Percentiles rank a stretch among this genome's conserved stretches.
phyloP scores from a whole-genome alignment of 2,113 vertebrate species.

The Manacus vitellinus region DNA sequence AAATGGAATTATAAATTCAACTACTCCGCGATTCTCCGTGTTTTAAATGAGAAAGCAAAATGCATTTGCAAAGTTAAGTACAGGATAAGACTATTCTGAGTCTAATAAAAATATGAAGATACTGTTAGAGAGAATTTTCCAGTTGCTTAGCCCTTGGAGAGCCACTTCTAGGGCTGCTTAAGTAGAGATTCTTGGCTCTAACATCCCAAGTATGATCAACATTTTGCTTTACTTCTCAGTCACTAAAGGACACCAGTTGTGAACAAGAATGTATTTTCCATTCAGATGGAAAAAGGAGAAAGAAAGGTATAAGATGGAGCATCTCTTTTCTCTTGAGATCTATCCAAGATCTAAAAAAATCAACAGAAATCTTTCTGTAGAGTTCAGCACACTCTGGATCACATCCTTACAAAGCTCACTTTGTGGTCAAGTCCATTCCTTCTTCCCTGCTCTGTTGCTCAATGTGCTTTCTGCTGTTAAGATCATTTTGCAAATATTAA shows the following conservation, averaged over 20 bases:
- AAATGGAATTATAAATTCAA: background rate
- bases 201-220: background rate
- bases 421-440: slow-evolving; percentile 1
- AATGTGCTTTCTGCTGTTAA: slow-evolving; percentile 28
- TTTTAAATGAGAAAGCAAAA: background rate
- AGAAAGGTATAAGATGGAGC: background rate
- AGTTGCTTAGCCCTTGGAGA: background rate
- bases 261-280: background rate
- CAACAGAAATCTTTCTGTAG: background rate
- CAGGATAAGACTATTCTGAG: background rate
- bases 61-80: background rate
- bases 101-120: background rate
- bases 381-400: background rate
- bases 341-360: background rate
- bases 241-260: background rate
- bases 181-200: background rate
- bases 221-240: background rate
- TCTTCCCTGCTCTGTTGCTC: slow-evolving; percentile 4
- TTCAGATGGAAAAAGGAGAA: background rate
- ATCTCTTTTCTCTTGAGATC: background rate
- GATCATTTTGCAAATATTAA: slow-evolving; percentile 43
- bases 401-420: background rate
- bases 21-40: background rate
- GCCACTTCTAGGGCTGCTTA: background rate
- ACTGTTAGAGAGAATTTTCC: background rate